Percentiles rank a stretch among this genome's conserved stretches.
Conservation (phyloP, 2,797 vertebrate species). For the Sebastes kiyomatsui region DNA sequence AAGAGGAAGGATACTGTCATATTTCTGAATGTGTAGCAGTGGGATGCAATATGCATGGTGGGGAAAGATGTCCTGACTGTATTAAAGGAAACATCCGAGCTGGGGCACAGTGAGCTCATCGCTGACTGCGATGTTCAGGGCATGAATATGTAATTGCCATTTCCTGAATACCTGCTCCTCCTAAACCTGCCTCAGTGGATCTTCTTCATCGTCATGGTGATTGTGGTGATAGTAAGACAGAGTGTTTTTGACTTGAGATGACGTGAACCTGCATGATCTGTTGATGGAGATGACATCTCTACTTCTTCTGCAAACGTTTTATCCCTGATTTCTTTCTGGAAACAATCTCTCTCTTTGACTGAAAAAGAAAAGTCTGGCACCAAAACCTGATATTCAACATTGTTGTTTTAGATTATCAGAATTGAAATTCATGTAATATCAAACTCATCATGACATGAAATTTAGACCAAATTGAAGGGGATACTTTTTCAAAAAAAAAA, state of each 20-base stretch:
- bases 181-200: not conserved
- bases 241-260: slow-evolving; percentile 1
- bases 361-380: not conserved
- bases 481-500: not conserved
- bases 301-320: not conserved
- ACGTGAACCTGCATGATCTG: not conserved
- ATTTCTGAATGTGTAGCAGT: slow-evolving; percentile 32
- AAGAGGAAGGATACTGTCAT: slow-evolving; percentile 31
- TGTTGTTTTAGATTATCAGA: not conserved
- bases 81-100: slow-evolving; percentile 18
- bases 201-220: not conserved
- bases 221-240: not conserved
- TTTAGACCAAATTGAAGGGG: not conserved
- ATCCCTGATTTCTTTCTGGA: slow-evolving; percentile 13
- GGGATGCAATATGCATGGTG: slow-evolving; percentile 20
- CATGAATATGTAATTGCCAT: not conserved
- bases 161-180: not conserved
- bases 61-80: slow-evolving; percentile 3
- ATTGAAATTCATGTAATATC: not conserved
- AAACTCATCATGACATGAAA: not conserved
- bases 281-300: not conserved
- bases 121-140: not conserved
- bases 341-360: not conserved
- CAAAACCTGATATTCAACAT: not conserved
- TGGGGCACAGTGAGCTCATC: slow-evolving; percentile 9